A percentile compares a stretch with the other conserved stretches of the same genome.
Conservation (phyloP, 2,113 vertebrate species). For the Leptobrachium leishanense region DNA sequence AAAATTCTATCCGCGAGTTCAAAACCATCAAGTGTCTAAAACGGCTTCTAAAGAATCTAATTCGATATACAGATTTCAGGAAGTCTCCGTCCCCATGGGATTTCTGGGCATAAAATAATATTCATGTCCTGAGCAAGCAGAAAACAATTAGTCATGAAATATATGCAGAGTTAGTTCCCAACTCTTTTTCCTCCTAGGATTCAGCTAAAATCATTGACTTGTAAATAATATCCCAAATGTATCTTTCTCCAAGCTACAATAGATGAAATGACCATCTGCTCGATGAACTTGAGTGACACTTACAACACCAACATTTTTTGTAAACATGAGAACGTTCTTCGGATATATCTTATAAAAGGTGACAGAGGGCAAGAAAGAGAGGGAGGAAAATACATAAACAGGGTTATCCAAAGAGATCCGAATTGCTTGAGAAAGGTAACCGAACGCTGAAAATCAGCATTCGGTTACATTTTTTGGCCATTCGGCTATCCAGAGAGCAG, state of each 20-base stretch:
- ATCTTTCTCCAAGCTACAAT: background rate
- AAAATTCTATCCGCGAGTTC: slow-evolving; percentile 1
- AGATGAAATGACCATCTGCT: slow-evolving; percentile 17
- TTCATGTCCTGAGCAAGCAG: background rate
- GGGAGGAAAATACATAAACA: too few relatives aligned
- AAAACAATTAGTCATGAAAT: slow-evolving; percentile 17
- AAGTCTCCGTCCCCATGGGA: background rate
- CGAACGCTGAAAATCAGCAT: too few relatives aligned
- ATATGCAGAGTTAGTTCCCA: slow-evolving; percentile 26
- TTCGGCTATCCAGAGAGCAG: too few relatives aligned
- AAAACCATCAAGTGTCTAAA: slow-evolving; percentile 15
- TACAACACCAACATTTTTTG: background rate
- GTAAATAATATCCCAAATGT: slow-evolving; percentile 17
- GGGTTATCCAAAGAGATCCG: too few relatives aligned
- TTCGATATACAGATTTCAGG: slow-evolving; percentile 17
- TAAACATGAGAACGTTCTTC: too few relatives aligned
- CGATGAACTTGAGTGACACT: background rate
- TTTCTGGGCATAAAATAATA: background rate
- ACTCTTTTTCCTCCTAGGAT: background rate
- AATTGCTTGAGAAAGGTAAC: too few relatives aligned
- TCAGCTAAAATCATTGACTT: background rate
- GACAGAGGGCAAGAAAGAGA: too few relatives aligned
- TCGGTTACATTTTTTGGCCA: too few relatives aligned
- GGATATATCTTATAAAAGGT: too few relatives aligned
- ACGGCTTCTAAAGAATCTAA: slow-evolving; percentile 20